Evolutionary conservation across 2,797 vertebrate genomes (phyloP), one percentile per base, ranked within the genome.

Genomic region (Enteromius unitaeniatus): DNA sequence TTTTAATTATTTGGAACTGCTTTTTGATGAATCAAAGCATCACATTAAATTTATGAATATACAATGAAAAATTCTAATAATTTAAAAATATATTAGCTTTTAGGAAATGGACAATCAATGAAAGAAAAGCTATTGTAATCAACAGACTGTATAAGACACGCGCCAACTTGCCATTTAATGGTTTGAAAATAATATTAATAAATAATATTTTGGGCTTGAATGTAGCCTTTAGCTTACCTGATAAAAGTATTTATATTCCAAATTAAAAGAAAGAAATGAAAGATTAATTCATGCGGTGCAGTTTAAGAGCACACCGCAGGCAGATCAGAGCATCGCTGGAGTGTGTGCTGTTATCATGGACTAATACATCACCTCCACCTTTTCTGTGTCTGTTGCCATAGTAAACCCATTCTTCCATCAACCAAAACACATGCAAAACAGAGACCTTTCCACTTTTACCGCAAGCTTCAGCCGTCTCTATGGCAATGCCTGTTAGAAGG

Each of bases 351-450:
- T 68, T 65, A 72, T 82, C 65, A 49, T 37, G 28, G n/a, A 15
- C 68, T 64, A 79, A 84, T 68, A 83, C 47, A 82, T 79, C 83
- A 81, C 83, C 85, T 86, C 70, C 81, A 86, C 83, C 83, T 83
- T 76, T 78, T 79, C 67, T 65, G 45, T 53, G 78, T 75, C 87
- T 81, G 87, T 88, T 88, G 85, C 85, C 85, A 88, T 88, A 88
- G 87, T 83, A 84, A 88, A 87, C 31, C 26, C 78, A 69, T 79
- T 85, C 67, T 81, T 65, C 83, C 85, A 83, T 79, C 83, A 79
- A 68, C 74, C 79, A 82, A 86, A 84, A 84, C 51, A 82, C 65
- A 82, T 80, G 77, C 58, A 83, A 88, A 86, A 80, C 78, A 75
- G 55, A 81, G 65, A 67, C 31, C 34, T 14, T 47, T 86, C 82